Conservation (phyloP, 2,797 vertebrate genomes). For the Syngnathus acus region DNA sequence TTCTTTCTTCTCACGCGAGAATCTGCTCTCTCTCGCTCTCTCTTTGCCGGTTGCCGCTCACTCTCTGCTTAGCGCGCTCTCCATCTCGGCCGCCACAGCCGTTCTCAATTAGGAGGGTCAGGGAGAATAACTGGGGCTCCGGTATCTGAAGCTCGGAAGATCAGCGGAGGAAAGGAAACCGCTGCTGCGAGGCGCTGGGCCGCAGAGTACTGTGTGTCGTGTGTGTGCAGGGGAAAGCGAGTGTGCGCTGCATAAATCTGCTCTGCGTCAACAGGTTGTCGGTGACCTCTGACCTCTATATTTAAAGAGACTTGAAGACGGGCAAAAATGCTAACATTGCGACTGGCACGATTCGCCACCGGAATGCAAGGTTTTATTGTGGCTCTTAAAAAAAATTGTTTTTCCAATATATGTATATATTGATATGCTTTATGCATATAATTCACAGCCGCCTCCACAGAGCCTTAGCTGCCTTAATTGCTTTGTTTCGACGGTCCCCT, state of each 20-base stretch:
- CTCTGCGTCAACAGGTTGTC: slow-evolving; percentile 56
- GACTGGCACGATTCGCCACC: slow-evolving; percentile 12
- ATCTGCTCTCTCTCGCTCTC: slow-evolving; percentile 17
- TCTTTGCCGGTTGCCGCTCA: slow-evolving; percentile 12
- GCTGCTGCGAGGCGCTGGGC: slow-evolving; percentile 26
- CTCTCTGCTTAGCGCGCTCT: slow-evolving; percentile 32
- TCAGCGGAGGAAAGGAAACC: slow-evolving; percentile 54
- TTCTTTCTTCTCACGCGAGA: slow-evolving; percentile 17
- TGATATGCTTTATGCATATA: background rate
- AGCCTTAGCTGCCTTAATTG: slow-evolving; percentile 54
- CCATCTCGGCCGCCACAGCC: slow-evolving; percentile 54
- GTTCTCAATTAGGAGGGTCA: slow-evolving; percentile 72
- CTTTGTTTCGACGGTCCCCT: slow-evolving; percentile 60
- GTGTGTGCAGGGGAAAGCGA: slow-evolving; percentile 3
- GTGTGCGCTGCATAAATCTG: slow-evolving; percentile 44
- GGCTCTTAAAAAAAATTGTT: too few relatives aligned
- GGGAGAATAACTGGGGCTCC: slow-evolving; percentile 63
- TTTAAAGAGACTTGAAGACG: slow-evolving; percentile 43
- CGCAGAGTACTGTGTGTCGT: slow-evolving; percentile 15
- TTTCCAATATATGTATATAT: background rate
- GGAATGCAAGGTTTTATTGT: background rate
- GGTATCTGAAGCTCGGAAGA: slow-evolving; percentile 60
- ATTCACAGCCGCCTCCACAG: background rate
- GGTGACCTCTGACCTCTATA: slow-evolving; percentile 43
- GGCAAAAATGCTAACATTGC: slow-evolving; percentile 32